Conservation (phyloP, 1,140 invertebrate genomes). For the Cylas formicarius region DNA sequence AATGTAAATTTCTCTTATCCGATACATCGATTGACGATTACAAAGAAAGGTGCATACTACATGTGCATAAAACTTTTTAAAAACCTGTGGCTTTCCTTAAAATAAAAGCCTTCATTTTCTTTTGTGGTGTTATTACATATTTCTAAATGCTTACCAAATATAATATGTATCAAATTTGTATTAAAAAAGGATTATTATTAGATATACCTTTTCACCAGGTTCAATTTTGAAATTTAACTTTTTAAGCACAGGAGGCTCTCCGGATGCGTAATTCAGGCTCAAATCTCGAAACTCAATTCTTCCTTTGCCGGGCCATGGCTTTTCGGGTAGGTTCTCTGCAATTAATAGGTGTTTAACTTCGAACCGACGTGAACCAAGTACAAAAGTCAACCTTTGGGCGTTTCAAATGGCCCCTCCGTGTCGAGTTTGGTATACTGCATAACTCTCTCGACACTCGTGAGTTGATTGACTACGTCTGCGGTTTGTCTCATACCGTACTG, state of each 20-base stretch:
- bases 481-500: slow-evolving; percentile 78
- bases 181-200: too few relatives aligned
- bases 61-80: too few relatives aligned
- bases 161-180: too few relatives aligned
- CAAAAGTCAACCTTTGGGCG: slow-evolving; percentile 40
- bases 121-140: too few relatives aligned
- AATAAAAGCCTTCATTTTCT: too few relatives aligned
- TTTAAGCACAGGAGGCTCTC: slow-evolving; percentile 61
- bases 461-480: slow-evolving; percentile 74
- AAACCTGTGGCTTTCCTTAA: too few relatives aligned
- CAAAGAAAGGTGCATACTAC: too few relatives aligned
- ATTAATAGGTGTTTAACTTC: not conserved
- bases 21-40: too few relatives aligned
- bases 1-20: too few relatives aligned
- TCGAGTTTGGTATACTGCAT: slow-evolving; percentile 65
- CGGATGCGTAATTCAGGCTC: slow-evolving; percentile 55
- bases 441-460: slow-evolving; percentile 76
- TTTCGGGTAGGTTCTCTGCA: slow-evolving; percentile 19
- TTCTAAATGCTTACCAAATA: too few relatives aligned
- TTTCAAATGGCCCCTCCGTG: slow-evolving; percentile 46
- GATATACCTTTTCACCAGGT: slow-evolving; percentile 63
- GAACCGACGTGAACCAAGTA: not conserved
- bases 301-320: slow-evolving; percentile 32
- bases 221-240: slow-evolving; percentile 55
- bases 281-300: slow-evolving; percentile 57